Evolutionary conservation across 1,140 invertebrate species (phyloP), one percentile per base, ranked within the genome.

Genomic region (Solenopsis invicta): DNA sequence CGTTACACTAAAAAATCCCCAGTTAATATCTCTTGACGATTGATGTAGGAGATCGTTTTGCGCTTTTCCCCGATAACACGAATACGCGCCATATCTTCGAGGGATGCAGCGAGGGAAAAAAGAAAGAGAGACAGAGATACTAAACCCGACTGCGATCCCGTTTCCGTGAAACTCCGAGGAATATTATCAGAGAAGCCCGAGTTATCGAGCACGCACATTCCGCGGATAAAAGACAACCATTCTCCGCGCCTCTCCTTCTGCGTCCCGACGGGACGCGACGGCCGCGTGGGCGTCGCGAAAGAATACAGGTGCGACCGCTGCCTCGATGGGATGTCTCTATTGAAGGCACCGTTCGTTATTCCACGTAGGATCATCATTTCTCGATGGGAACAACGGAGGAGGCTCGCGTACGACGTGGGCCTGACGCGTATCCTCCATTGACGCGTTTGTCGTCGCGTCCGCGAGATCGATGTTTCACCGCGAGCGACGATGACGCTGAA

Each of bases 171-270:
- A 85, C 76, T 66, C 62, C 61, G 45, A 85, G 87, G 77, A 82
- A 72, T 85, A 85, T 37, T 89, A 91, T 91, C 90, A 71, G 78
- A 75, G 59, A 77, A 80, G 67, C 75, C 80, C 41, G 41, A 41
- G 82, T 91, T 91, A 91, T 91, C 87, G 74, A 87, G 61, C 37
- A 6, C 18, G 29, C 29, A 56, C 87, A 85, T 91, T 91, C 85
- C 76, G 24, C 52, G 85, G 89, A 91, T 91, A 91, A 91, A 76
- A 50, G 52, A 34, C 62, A 48, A n/a, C 50, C 56, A 29, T 61
- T 82, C 37, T 59, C 61, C 76, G n/a, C 18, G n/a, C 18, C 41
- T 74, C 45, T 37, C n/a, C 69, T 67, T 64, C 62, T 75, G 62
- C 71, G 12, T 76, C 62, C 89, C 12, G 48, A 64, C 56, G 67